Conservation (phyloP, 2,888 invertebrate genomes). For the Dinocampus coccinellae region DNA sequence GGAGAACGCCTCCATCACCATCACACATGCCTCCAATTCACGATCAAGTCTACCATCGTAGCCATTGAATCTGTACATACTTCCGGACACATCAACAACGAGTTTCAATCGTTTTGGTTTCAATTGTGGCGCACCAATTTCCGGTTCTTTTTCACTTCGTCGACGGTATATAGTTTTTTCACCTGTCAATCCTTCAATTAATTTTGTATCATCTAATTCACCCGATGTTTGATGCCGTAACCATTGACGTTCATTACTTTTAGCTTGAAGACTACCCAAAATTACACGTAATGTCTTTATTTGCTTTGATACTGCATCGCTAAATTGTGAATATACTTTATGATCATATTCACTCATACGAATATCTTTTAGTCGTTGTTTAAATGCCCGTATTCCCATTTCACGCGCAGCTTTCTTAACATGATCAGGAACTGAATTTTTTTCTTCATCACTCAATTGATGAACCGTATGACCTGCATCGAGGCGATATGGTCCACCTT, state of each 20-base stretch:
- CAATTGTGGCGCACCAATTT: slow-evolving; percentile 87
- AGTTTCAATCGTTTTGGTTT: slow-evolving; percentile 90
- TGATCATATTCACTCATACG: slow-evolving; percentile 96
- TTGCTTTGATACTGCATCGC: slow-evolving; percentile 82
- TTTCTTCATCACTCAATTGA: slow-evolving; percentile 91
- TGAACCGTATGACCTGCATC: slow-evolving; percentile 95
- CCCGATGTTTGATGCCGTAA: slow-evolving; percentile 93
- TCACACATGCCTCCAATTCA: slow-evolving; percentile 88
- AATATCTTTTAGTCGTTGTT: slow-evolving; percentile 89
- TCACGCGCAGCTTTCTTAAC: slow-evolving; percentile 90
- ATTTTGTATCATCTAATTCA: slow-evolving; percentile 93
- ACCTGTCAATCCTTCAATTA: slow-evolving; percentile 94
- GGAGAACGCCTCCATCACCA: slow-evolving; percentile 91
- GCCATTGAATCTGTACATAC: slow-evolving; percentile 97
- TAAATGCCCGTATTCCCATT: slow-evolving; percentile 92
- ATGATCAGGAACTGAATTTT: slow-evolving; percentile 90
- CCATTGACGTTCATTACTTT: slow-evolving; percentile 95
- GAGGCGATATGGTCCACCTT: slow-evolving; percentile 94
- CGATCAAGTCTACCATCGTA: slow-evolving; percentile 94
- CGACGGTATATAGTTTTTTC: slow-evolving; percentile 92
- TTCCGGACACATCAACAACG: slow-evolving; percentile 94
- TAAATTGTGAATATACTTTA: slow-evolving; percentile 85
- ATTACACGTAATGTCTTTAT: slow-evolving; percentile 89
- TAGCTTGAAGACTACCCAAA: slow-evolving; percentile 88
- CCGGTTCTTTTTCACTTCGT: slow-evolving; percentile 87